Evolutionary conservation across 1,140 invertebrate species (phyloP), one percentile per base, ranked within the genome.

Genomic region (Drosophila aff.): DNA sequence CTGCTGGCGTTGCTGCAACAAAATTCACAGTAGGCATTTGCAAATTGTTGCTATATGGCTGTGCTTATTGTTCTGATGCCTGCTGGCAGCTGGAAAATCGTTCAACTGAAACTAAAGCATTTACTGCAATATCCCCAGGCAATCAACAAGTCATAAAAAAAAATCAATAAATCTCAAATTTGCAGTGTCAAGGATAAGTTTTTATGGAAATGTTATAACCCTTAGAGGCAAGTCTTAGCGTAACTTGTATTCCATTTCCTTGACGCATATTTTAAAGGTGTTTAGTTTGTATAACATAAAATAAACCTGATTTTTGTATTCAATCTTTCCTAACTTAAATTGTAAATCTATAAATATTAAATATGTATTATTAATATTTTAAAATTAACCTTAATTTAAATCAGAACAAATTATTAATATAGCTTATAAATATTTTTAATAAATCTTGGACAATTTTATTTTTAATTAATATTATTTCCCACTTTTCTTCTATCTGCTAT

Each of bases 51-150:
- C 16, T 43, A n/a, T 59, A 15, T 28, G 4, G 4, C 9, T 52
- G 66, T 23, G 41, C 21, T 46, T 31, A 44, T 61, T 23, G 31
- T 68, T 61, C 26, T 62, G 16, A 41, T 9, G 40, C 62, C 38
- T 44, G 9, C 18, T 23, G 38, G 47, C 65, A 23, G n/a, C 28
- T 50, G 28, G n/a, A 72, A 60, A 72, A 72, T 72, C 67, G 18
- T 52, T 73, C 36, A 73, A 57, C 38, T 47, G 66, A 40, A 50
- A 61, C 69, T 46, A 52, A 72, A 73, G 38, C 66, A 49, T 59
- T 73, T 23, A 50, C 38, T n/a, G 38, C 46, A 38, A 26, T 58
- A n/a, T 50, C 53, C 28, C 53, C 5, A 18, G 44, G 66, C 38
- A 6, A n/a, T n/a, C 23, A 18, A 21, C 28, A 31, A 33, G 18